Evolutionary conservation across 2,113 vertebrate species (phyloP), one percentile per base, ranked within the genome.

Genomic region (Lamprologus callipterus): DNA sequence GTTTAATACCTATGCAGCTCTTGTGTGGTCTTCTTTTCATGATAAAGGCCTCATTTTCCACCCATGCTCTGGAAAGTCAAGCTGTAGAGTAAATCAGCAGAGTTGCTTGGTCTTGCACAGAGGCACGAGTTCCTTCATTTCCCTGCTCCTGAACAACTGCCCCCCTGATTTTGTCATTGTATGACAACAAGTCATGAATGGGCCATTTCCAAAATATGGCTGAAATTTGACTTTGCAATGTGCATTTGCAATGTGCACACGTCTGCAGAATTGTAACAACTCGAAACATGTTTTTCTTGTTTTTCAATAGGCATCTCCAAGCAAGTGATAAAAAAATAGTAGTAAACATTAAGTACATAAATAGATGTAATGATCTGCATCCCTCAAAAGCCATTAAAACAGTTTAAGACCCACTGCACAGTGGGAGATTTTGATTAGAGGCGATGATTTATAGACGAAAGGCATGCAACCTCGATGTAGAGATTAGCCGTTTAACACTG

Each of bases 1-100:
- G 92, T 96, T 96, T 96, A 95, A 95, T 96, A 94, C 95, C 93
- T 93, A 90, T 80, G 91, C 45, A 51, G 91, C 91, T 93, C 95
- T 94, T 95, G 96, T 96, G 96, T 97, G 96, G 96, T 96, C 96
- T 93, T 90, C 82, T 85, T 96, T 95, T 96, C 92, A 95, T 95
- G 93, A 96, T 95, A 96, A 95, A 93, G 88, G 90, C 89, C 92
- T 93, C 58, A 95, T 97, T 97, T 97, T 97, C 96, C 96, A 96
- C 93, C 95, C 84, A 78, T 93, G 87, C 91, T 91, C 92, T 96
- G 95, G 96, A 96, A 97, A 96, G 90, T 93, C 57, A 80, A 87
- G 80, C 86, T 87, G 84, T 87, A 82, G 75, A 80, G 87, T 88
- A 89, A 93, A 89, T 88, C 85, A 92, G 85, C 83, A 81, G 85